These are phyloP conservation scores for Macrosiphum euphorbiae DNA, from an alignment of 2,888 invertebrate genomes.

Conservation along the genomic window DNA sequence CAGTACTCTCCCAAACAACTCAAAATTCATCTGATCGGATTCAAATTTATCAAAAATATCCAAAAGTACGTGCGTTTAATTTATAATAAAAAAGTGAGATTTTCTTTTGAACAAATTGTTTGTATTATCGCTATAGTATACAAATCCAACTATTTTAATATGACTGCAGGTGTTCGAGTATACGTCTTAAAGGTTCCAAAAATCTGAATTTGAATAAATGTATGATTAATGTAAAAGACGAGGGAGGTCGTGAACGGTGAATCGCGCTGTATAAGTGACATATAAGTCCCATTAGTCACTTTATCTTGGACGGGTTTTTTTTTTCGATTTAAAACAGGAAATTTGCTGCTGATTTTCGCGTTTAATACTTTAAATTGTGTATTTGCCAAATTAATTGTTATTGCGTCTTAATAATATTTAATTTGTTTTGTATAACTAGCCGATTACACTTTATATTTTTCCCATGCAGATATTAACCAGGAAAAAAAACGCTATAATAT, in stretches of 20 bases:
- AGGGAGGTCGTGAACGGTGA: neutral
- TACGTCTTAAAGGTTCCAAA: neutral
- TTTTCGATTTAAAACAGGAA: neutral
- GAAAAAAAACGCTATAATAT: neutral
- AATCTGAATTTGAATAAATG: neutral
- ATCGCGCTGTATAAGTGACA: neutral
- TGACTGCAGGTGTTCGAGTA: too few relatives aligned
- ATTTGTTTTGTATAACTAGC: neutral
- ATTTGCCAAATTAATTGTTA: neutral
- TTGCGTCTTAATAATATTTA: neutral
- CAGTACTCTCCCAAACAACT: neutral
- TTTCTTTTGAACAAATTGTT: neutral
- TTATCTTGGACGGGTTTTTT: neutral
- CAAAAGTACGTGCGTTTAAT: neutral
- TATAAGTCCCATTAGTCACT: neutral
- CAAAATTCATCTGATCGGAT: neutral
- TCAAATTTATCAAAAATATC: neutral
- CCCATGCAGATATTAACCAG: neutral
- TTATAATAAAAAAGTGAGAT: neutral
- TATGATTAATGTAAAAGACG: neutral
- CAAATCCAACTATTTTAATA: neutral
- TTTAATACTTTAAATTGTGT: neutral
- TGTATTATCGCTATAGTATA: neutral
- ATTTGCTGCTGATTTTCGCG: neutral
- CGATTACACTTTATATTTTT: neutral